Evolutionary conservation across 1,140 invertebrate species (phyloP).

Genomic region (Apis laboriosa): DNA sequence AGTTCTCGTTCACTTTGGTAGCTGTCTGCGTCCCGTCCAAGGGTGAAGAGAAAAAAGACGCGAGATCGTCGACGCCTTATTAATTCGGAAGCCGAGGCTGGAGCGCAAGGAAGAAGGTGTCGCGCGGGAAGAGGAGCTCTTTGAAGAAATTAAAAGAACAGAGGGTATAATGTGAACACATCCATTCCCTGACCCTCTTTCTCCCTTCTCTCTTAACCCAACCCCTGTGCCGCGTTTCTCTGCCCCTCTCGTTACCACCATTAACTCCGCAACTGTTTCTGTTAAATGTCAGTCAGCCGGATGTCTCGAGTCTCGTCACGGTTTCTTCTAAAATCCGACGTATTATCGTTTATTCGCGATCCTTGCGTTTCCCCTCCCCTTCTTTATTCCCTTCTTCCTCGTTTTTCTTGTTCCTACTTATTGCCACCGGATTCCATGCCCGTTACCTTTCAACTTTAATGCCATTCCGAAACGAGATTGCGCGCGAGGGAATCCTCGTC

Average conservation of each 20-base stretch:
- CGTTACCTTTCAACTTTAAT: constrained; percentile 34
- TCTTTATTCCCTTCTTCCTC: not conserved
- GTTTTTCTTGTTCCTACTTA: not conserved
- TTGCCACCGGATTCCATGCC: not conserved
- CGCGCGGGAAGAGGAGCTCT: constrained; percentile 63
- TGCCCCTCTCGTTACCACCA: constrained; percentile 60
- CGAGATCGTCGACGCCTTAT: constrained; percentile 80
- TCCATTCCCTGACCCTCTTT: constrained; percentile 71
- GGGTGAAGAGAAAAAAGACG: constrained; percentile 75
- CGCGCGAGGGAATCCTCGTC: not conserved
- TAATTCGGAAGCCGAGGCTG: constrained; percentile 72
- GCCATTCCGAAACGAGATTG: constrained; percentile 3
- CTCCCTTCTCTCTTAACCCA: constrained; percentile 1
- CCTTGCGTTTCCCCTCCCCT: constrained; percentile 63
- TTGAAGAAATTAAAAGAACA: constrained; percentile 82
- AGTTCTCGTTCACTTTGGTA: constrained; percentile 75
- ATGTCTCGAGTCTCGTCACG: constrained; percentile 79
- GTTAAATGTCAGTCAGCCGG: constrained; percentile 78
- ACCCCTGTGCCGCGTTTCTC: not conserved
- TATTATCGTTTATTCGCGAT: constrained; percentile 47
- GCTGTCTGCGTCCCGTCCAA: constrained; percentile 73
- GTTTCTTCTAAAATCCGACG: constrained; percentile 76
- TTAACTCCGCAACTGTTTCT: constrained; percentile 73
- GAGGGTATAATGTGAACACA: constrained; percentile 80
- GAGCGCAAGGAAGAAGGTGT: constrained; percentile 44